phyloP scores from a whole-genome alignment of 1,140 invertebrate species.

The Thaumetopoea pityocampa region DNA sequence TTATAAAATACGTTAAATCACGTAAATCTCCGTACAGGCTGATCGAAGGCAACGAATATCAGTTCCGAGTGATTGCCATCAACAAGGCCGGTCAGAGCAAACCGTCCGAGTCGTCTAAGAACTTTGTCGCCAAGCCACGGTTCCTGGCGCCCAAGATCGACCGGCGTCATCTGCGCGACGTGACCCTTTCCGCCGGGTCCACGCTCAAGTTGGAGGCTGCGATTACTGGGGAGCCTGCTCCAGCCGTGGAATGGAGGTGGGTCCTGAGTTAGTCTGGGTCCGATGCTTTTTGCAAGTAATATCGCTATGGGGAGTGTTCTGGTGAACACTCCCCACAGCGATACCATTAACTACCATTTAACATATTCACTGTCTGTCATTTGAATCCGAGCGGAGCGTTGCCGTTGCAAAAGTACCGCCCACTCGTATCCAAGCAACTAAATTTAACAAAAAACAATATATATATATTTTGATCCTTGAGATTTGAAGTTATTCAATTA shows the following conservation, averaged over 20 bases:
- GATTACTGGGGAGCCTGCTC: constrained; percentile 94
- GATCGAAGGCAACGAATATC: constrained; percentile 98
- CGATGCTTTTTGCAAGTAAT: too few relatives aligned
- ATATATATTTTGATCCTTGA: too few relatives aligned
- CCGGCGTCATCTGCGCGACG: constrained; percentile 89
- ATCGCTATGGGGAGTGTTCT: too few relatives aligned
- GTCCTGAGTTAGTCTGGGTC: too few relatives aligned
- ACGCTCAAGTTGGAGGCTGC: constrained; percentile 94
- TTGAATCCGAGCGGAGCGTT: too few relatives aligned
- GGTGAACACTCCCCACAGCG: too few relatives aligned
- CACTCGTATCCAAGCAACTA: too few relatives aligned
- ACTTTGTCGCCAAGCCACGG: constrained; percentile 93
- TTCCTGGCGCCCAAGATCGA: constrained; percentile 97
- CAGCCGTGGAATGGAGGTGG: constrained; percentile 90
- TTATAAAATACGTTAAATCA: neutral
- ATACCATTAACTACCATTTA: too few relatives aligned
- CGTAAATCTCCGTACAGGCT: constrained; percentile 64
- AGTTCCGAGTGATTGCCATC: constrained; percentile 97
- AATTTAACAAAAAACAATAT: too few relatives aligned
- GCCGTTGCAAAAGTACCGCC: too few relatives aligned
- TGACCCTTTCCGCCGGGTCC: constrained; percentile 93
- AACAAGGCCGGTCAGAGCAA: constrained; percentile 96
- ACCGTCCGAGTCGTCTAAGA: constrained; percentile 90
- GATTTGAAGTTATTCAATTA: too few relatives aligned
- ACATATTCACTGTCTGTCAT: too few relatives aligned